Conservation (phyloP, 2,888 invertebrate genomes). For the Meiosimyza decipiens region DNA sequence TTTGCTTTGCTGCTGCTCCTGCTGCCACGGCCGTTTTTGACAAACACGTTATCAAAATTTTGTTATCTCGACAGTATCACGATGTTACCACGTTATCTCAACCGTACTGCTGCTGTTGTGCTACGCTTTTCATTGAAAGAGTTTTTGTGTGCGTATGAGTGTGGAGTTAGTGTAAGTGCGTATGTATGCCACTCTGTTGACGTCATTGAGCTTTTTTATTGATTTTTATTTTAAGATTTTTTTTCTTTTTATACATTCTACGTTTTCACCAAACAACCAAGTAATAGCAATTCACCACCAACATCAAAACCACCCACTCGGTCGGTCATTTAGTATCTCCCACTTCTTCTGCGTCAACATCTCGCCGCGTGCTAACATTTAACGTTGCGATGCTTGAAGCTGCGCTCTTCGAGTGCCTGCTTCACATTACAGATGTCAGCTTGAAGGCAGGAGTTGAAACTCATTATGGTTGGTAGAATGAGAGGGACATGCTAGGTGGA, state of each 20-base stretch:
- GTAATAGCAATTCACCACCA: no score
- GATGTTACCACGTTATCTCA: neutral
- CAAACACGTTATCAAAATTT: slow-evolving; percentile 3
- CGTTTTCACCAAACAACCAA: no score
- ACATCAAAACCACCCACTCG: no score
- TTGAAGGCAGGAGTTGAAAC: neutral
- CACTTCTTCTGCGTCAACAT: slow-evolving; percentile 46
- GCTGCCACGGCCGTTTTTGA: neutral
- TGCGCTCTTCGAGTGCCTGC: slow-evolving; percentile 2
- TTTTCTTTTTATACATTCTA: no score
- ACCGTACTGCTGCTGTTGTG: neutral
- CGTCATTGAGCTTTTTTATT: slow-evolving; percentile 64
- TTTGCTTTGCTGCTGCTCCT: neutral
- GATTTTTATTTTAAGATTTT: slow-evolving; percentile 50
- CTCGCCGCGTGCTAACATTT: no score
- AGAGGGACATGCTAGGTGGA: no score
- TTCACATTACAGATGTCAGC: neutral
- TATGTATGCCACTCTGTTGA: slow-evolving; percentile 51
- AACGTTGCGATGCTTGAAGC: no score
- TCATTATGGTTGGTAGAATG: neutral
- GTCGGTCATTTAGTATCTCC: no score
- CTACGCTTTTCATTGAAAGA: no score
- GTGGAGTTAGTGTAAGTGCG: slow-evolving; percentile 21
- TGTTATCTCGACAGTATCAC: slow-evolving; percentile 3
- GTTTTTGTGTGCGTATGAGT: slow-evolving; percentile 11